Evolutionary conservation across 2,113 vertebrate species (phyloP).

Genomic region (Scomber japonicus): DNA sequence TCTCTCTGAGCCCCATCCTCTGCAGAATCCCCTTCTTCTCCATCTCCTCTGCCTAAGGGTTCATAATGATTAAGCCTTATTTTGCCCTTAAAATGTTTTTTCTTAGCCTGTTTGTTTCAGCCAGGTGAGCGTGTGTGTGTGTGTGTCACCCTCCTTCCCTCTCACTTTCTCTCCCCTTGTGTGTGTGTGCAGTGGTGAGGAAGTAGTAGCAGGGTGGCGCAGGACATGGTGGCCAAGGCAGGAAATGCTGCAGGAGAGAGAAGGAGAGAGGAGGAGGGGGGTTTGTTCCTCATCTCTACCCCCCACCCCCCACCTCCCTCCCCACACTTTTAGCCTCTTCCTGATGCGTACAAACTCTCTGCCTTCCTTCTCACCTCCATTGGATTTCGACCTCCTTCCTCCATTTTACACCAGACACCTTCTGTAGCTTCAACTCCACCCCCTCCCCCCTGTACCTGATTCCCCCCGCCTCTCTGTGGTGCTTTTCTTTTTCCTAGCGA

Average conservation of each 20-base stretch:
- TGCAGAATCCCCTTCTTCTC: conserved; percentile 25
- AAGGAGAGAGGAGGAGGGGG: conserved; percentile 28
- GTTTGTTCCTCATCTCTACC: conserved; percentile 37
- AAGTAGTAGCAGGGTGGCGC: conserved; percentile 66
- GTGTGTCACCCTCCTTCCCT: background rate
- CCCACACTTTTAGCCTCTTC: conserved; percentile 6
- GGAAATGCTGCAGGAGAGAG: conserved; percentile 75
- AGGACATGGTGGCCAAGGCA: conserved; percentile 77
- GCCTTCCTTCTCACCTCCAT: conserved; percentile 13
- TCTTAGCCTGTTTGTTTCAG: conserved; percentile 47
- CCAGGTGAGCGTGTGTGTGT: conserved; percentile 69
- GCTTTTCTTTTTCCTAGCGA: conserved; percentile 3
- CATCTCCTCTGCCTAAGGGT: conserved; percentile 14
- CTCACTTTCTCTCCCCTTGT: conserved; percentile 12
- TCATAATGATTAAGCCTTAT: conserved; percentile 27
- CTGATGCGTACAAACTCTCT: background rate
- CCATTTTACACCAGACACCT: conserved; percentile 53
- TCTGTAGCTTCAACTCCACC: background rate
- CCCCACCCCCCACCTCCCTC: background rate
- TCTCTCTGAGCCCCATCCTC: conserved; percentile 11
- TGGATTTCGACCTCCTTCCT: conserved; percentile 39
- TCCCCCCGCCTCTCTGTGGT: background rate
- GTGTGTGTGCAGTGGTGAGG: conserved; percentile 53
- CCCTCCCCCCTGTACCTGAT: conserved; percentile 2
- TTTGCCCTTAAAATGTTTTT: conserved; percentile 30